These are phyloP conservation scores for Ptychochromis oligacanthus DNA, from an alignment of 2,113 vertebrate genomes.

Conservation along the genomic window DNA sequence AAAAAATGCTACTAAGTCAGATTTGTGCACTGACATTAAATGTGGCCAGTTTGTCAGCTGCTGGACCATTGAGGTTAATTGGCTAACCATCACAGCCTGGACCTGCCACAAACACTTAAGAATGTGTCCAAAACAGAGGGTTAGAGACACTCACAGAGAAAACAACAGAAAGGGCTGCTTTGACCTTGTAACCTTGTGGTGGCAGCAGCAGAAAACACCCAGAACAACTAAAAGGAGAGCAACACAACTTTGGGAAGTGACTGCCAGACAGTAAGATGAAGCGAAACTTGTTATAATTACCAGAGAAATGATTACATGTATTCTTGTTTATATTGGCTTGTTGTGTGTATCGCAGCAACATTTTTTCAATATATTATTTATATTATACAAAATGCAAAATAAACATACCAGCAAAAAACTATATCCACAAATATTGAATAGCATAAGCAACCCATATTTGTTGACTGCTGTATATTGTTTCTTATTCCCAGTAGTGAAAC, in stretches of 20 bases:
- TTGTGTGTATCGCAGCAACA: no score
- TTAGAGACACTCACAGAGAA: neutral
- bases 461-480: no score
- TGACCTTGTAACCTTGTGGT: neutral
- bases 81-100: neutral
- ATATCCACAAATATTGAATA: no score
- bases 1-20: neutral
- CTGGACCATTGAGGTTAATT: neutral
- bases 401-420: no score
- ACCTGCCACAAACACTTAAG: constrained; percentile 11
- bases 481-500: no score
- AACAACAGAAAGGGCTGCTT: neutral
- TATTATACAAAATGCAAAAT: no score
- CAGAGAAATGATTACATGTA: neutral
- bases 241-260: neutral
- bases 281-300: neutral
- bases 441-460: no score
- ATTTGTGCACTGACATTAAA: neutral
- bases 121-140: neutral
- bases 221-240: neutral
- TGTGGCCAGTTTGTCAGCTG: constrained; percentile 5
- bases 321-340: neutral
- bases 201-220: neutral
- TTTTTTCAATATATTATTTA: no score
- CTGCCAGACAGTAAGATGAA: neutral